Percentiles rank a stretch among this genome's conserved stretches.
Evolutionary conservation across 2,113 vertebrate genomes (phyloP).

Genomic region (Thermophis baileyi): DNA sequence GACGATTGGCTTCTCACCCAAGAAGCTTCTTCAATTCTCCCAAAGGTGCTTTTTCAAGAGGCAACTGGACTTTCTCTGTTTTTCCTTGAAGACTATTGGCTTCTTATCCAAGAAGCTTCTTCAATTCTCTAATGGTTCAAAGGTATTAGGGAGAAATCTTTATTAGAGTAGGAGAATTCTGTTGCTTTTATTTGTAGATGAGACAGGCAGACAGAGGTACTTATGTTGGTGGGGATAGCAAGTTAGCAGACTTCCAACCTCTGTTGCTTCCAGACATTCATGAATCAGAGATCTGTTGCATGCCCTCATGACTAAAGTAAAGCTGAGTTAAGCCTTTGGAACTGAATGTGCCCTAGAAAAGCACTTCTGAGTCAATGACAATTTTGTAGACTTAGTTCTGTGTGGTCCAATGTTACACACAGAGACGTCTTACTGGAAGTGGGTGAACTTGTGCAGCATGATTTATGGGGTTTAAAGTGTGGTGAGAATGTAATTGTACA

Average conservation of each 20-base stretch:
- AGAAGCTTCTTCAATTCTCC: no score
- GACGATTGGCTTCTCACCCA: no score
- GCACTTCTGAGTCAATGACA: slow-evolving; percentile 58
- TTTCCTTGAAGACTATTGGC: no score
- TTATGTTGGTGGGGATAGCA: background rate
- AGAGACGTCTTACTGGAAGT: slow-evolving; percentile 44
- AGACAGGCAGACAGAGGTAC: background rate
- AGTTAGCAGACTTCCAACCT: slow-evolving; percentile 33
- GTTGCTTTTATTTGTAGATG: slow-evolving; percentile 14
- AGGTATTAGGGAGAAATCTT: background rate
- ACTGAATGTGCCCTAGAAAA: slow-evolving; percentile 57
- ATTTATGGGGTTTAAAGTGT: slow-evolving; percentile 31
- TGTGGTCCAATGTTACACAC: slow-evolving; percentile 66
- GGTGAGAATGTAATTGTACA: slow-evolving; percentile 41
- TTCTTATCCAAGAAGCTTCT: no score
- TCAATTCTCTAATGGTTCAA: background rate
- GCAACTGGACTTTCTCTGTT: no score
- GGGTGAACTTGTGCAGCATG: slow-evolving; percentile 42
- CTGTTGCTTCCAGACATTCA: slow-evolving; percentile 35
- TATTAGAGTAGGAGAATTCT: background rate
- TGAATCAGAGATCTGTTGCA: slow-evolving; percentile 57
- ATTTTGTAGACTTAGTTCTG: slow-evolving; percentile 67
- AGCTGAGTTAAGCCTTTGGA: slow-evolving; percentile 61
- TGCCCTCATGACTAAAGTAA: slow-evolving; percentile 63
- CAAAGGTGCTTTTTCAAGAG: no score